These are phyloP conservation scores for Hyles vespertilio DNA, from an alignment of 1,140 invertebrate genomes.

Conservation along the genomic window DNA sequence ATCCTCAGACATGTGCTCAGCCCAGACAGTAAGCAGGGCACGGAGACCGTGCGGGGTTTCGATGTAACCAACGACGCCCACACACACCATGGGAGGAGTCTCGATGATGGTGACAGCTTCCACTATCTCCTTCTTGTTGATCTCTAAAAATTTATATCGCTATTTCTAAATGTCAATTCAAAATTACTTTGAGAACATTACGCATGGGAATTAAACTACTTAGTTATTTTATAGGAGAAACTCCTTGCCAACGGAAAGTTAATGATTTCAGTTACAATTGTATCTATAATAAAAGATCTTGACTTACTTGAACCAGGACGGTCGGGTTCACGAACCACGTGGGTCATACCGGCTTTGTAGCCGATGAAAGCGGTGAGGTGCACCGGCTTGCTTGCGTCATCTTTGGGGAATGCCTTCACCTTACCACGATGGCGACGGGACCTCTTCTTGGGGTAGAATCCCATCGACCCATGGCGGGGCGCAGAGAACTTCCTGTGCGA, in stretches of 20 bases:
- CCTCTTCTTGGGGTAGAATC: constrained; percentile 99
- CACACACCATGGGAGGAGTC: constrained; percentile 98
- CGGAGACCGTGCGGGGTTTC: constrained; percentile 98
- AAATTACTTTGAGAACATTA: neutral
- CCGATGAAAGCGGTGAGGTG: constrained; percentile 98
- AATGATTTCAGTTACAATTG: too few relatives aligned
- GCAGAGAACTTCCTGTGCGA: constrained; percentile 99
- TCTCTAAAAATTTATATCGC: constrained; percentile 80
- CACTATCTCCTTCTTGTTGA: constrained; percentile 99
- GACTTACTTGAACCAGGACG: constrained; percentile 98
- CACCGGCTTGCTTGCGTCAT: constrained; percentile 96
- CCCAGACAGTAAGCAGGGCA: constrained; percentile 97
- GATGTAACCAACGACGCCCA: constrained; percentile 99
- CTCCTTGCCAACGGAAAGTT: too few relatives aligned
- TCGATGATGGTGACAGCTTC: constrained; percentile 99
- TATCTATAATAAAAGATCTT: too few relatives aligned
- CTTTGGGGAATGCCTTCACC: constrained; percentile 99
- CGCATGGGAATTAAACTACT: constrained; percentile 4
- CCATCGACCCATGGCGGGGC: constrained; percentile 99
- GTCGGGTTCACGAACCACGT: constrained; percentile 98
- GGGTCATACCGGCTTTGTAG: constrained; percentile 99
- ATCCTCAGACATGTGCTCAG: constrained; percentile 99
- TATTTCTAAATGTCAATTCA: neutral
- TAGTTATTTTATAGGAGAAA: too few relatives aligned
- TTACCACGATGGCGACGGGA: constrained; percentile 97